Base-by-base conservation (phyloP, 2,113 vertebrate genomes). In the Cyprinodon tularosa region DNA sequence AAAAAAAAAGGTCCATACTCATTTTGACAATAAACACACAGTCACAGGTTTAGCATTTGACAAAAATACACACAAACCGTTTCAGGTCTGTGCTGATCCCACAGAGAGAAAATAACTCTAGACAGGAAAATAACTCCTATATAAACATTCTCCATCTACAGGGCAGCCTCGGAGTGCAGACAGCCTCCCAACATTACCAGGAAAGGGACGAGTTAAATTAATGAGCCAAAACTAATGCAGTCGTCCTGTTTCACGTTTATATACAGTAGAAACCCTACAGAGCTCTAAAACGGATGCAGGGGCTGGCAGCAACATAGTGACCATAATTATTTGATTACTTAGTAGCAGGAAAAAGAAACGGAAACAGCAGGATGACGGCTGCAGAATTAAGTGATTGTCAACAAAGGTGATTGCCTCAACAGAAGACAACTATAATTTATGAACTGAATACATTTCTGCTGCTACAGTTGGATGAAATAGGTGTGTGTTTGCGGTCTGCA, bases 321-420 rank as follows among this genome's bases (percentile, higher is more conserved):
- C 75, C 62, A 68, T 72, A 73, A 84, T 40, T 77, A 71, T 62
- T 22, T 60, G 50, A 74, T 57, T 76, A 72, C 59, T 53, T 74
- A 44, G 72, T 10, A 71, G 62, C 42, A 66, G 74, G 45, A 65
- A 67, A 61, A 77, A 14, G 45, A 48, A 62, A 15, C 37, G 29
- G 62, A 62, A 60, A 66, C 67, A 84, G 61, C 60, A 83, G 8
- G 48, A 74, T 47, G 76, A 88, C 48, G 86, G 83, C 76, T 87
- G 66, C 76, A 72, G 72, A 88, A 86, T 85, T 67, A 89, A 92
- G 92, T 90, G 92, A 93, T 93, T 93, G 92, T 93, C 92, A 85
- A 92, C 83, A 86, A 85, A 89, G 78, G 77, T 88, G 88, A 91
- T 90, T 91, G 90, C 91, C 90, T 86, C 89, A 90, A 90, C 63